Base-by-base conservation (phyloP, 1,140 invertebrate species). In the Mamestra configurata region DNA sequence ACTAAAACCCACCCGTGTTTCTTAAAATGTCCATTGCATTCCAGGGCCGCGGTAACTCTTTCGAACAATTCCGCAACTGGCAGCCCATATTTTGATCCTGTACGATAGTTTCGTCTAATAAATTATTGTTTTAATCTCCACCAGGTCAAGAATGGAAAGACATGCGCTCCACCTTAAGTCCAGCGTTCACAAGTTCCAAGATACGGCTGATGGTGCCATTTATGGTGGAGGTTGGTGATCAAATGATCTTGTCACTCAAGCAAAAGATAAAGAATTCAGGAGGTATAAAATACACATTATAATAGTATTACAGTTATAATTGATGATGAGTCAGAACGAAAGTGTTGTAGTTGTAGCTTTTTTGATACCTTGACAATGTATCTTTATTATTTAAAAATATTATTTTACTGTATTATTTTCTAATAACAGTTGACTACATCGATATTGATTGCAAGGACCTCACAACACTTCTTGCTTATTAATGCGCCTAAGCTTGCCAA, bases 91-190 rank as follows among this genome's bases (percentile, higher is more conserved):
- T n/a, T n/a, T n/a, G n/a, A n/a, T n/a, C n/a, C n/a, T n/a, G n/a
- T n/a, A n/a, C n/a, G n/a, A n/a, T n/a, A n/a, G n/a, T n/a, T n/a
- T n/a, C n/a, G n/a, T n/a, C 7, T 18, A 18, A 24, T 18, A 24
- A 11, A 57, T 10, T 24, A 57, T 24, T 57, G 18, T 18, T 64
- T 40, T 18, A 40, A 10, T 11, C 15, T 43, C 0, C 37, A 61
- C 35, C 27, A 88, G 96, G 95, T 66, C 86, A 96, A 76, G 92
- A 95, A 82, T 96, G 96, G 96, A 94, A 94, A 24, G 93, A 96
- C 70, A 96, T 96, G 94, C 84, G 96, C 1, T 91, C 93, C 0
- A 95, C 95, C 0, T 66, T 96, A 8, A 95, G 93, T 37, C 96
- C 96, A 0, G 91, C 94, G 0, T 96, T 96, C 72, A 96, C 96